Percentiles rank a stretch among this genome's conserved stretches.
These are phyloP conservation scores for Paragorgia papillata DNA, from an alignment of 92 coral and sea anemone species.

Conservation along the genomic window DNA sequence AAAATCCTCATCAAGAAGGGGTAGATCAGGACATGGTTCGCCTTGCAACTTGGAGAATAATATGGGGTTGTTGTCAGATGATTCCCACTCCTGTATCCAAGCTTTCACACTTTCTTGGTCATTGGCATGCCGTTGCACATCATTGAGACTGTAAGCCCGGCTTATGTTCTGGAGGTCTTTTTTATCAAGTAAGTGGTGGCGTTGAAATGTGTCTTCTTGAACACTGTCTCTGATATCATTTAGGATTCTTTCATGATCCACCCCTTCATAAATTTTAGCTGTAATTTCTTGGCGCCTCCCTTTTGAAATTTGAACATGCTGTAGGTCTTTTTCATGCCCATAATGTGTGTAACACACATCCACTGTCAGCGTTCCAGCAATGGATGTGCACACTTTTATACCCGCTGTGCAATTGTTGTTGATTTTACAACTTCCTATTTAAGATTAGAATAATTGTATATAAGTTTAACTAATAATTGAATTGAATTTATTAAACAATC, in stretches of 20 bases:
- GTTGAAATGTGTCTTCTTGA: neutral
- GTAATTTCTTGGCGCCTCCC: too few species aligned
- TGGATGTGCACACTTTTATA: slow-evolving; percentile 6
- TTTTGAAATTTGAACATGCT: too few species aligned
- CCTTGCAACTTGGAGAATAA: neutral
- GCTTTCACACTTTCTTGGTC: slow-evolving; percentile 2
- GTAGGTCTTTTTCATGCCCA: slow-evolving; percentile 50
- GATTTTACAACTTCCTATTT: slow-evolving; percentile 58
- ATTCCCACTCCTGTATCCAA: neutral
- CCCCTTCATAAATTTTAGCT: too few species aligned
- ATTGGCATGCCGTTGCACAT: slow-evolving; percentile 12
- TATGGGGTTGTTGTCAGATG: neutral
- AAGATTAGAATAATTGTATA: neutral
- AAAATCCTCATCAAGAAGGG: slow-evolving; percentile 48
- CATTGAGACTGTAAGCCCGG: neutral
- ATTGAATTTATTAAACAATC: too few species aligned
- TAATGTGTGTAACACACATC: slow-evolving; percentile 49
- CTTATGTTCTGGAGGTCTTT: neutral
- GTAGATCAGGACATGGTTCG: neutral
- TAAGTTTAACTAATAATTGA: too few species aligned
- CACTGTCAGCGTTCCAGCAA: slow-evolving; percentile 19
- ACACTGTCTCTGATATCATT: slow-evolving; percentile 39
- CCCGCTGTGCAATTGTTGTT: slow-evolving; percentile 52
- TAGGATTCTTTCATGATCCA: slow-evolving; percentile 39
- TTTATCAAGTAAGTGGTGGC: neutral